Evolutionary conservation across 2,888 invertebrate genomes (phyloP), one percentile per base, ranked within the genome.

Genomic region (Coecobrya sp.): DNA sequence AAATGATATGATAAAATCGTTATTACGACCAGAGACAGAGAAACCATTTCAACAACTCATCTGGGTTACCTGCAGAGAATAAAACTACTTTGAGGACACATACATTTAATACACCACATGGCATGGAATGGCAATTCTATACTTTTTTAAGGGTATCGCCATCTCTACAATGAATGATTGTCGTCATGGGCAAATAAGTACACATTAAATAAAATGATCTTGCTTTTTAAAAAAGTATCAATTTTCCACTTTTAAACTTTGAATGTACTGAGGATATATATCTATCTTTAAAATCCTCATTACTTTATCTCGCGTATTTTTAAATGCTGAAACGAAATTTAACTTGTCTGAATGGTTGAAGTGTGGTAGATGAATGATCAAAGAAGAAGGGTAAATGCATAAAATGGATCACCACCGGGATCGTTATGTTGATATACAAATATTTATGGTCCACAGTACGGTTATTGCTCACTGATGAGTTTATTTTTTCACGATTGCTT

Each of bases 1-100:
- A 62, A 76, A 88, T 81, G 45, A 86, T 81, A 81, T 87, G 76
- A 52, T 81, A 88, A 79, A 73, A 73, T 73, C 73, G 36, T 49
- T 76, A 76, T 49, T 42, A 45, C 45, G 25, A 25, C 22, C 76
- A 76, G 76, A 76, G 52, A 68, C 59, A 73, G 73, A 73, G 42
- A 30, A 59, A 89, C 81, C 68, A 82, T 82, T 82, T 89, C 89
- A 81, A 89, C 89, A 89, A 89, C 81, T 81, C 81, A 82, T 68
- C 79, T 82, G 65, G 89, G 68, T 70, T 82, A 82, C 89, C 89
- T 89, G 82, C 27, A 30, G 89, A 52, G 89, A 89, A 68, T 89
- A 59, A 89, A 89, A 89, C 59, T 49, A 79, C 45, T 82, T 89
- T 82, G 82, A 82, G 62, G 62, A 82, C 30, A 82, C 11, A 59